These are phyloP conservation scores for Sander vitreus DNA, from an alignment of 2,113 vertebrate genomes.

Conservation along the genomic window DNA sequence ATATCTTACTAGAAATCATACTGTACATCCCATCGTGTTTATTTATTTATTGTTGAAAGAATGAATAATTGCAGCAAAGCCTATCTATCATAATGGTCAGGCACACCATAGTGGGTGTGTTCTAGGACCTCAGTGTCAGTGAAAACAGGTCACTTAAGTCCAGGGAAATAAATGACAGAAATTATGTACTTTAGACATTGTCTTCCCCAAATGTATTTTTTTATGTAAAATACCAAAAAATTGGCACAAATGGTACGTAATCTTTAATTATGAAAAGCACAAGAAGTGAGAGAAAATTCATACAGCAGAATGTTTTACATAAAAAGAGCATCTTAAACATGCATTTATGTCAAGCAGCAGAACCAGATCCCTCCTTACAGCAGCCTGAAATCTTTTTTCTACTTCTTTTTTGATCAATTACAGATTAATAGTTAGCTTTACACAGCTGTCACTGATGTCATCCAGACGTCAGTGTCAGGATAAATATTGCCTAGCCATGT, in stretches of 20 bases:
- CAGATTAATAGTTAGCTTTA: slow-evolving; percentile 64
- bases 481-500: slow-evolving; percentile 67
- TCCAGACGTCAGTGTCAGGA: slow-evolving; percentile 49
- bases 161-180: not conserved
- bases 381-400: slow-evolving; percentile 11
- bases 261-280: not conserved
- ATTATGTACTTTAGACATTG: not conserved
- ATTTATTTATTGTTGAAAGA: slow-evolving; percentile 25
- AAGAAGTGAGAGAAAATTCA: not conserved
- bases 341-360: not conserved
- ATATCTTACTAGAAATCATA: slow-evolving; percentile 11
- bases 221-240: not conserved
- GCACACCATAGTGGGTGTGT: slow-evolving; percentile 45
- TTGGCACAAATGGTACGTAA: not conserved
- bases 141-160: slow-evolving; percentile 52
- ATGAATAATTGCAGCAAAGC: slow-evolving; percentile 27
- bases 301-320: not conserved
- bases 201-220: not conserved
- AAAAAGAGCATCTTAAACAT: not conserved
- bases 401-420: slow-evolving; percentile 30
- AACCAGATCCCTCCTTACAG: not conserved
- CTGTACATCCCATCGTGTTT: not conserved
- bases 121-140: slow-evolving; percentile 54
- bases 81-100: slow-evolving; percentile 55
- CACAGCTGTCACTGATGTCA: slow-evolving; percentile 66